Evolutionary conservation across 2,888 invertebrate genomes (phyloP).

Genomic region (Leptura quadrifasciata): DNA sequence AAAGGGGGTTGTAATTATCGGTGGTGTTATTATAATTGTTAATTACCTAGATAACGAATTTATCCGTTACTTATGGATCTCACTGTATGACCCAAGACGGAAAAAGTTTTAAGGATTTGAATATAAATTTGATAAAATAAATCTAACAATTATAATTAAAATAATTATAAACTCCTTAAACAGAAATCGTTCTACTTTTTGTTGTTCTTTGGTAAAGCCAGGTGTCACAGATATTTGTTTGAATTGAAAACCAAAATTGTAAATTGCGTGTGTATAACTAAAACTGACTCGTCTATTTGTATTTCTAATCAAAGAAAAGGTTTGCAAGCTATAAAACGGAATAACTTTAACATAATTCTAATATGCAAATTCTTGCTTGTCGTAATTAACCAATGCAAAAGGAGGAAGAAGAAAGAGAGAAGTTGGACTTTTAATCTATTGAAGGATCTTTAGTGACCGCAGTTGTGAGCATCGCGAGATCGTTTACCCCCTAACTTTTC

Average conservation of each 20-base stretch:
- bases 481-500: conserved; percentile 65
- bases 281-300: not conserved
- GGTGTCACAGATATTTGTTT: not conserved
- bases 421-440: conserved; percentile 67
- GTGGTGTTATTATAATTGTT: too few species aligned
- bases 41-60: too few species aligned
- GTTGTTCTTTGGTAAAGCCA: not conserved
- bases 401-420: conserved; percentile 63
- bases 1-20: too few species aligned
- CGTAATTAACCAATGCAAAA: conserved; percentile 52
- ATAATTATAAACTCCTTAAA: too few species aligned
- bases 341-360: conserved; percentile 38
- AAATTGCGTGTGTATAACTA: not conserved
- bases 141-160: too few species aligned
- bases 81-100: too few species aligned
- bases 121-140: too few species aligned
- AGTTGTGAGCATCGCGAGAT: conserved; percentile 65
- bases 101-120: too few species aligned
- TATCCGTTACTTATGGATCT: too few species aligned
- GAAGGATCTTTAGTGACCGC: conserved; percentile 68
- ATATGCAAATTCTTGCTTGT: conserved; percentile 47
- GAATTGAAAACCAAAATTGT: not conserved
- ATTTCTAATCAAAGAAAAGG: conserved; percentile 2
- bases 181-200: not conserved
- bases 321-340: not conserved